These are phyloP conservation scores for Cordylochernes scorpioides DNA, from an alignment of 2,888 invertebrate species.

Conservation along the genomic window DNA sequence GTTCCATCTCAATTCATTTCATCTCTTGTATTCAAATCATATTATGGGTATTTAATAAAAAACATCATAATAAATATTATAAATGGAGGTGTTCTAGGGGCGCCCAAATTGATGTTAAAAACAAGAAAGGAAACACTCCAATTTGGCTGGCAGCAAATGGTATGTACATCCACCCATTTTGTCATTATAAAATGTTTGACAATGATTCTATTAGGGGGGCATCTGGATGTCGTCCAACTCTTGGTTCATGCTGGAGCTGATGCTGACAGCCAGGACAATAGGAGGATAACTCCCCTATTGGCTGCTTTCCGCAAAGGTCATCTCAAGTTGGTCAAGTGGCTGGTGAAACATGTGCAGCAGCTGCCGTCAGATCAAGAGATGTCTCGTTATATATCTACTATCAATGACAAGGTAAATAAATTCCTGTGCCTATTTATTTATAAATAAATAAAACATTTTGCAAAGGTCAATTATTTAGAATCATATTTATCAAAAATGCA, in stretches of 20 bases:
- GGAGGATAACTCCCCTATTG: conserved; percentile 92
- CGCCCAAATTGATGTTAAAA: conserved; percentile 86
- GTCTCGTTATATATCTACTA: conserved; percentile 62
- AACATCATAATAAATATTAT: no score
- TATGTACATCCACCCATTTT: conserved; percentile 11
- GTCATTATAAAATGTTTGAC: not conserved
- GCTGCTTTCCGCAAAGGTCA: conserved; percentile 93
- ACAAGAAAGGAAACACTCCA: conserved; percentile 96
- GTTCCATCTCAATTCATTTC: no score
- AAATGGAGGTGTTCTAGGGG: conserved; percentile 32
- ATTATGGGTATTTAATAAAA: no score
- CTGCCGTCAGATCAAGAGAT: conserved; percentile 95
- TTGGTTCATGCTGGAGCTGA: conserved; percentile 68
- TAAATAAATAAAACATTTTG: no score
- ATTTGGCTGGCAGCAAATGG: conserved; percentile 83
- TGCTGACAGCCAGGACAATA: conserved; percentile 92
- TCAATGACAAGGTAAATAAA: conserved; percentile 46
- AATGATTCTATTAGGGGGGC: conserved; percentile 39
- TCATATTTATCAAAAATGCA: no score
- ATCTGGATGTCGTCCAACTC: conserved; percentile 82
- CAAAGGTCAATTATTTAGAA: no score
- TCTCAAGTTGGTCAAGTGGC: conserved; percentile 90
- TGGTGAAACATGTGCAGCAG: conserved; percentile 91
- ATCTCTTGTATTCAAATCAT: no score
- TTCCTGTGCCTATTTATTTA: no score